Evolutionary conservation across 2,888 invertebrate species (phyloP), one percentile per base, ranked within the genome.

Genomic region (Drosophila parthenogenetica): DNA sequence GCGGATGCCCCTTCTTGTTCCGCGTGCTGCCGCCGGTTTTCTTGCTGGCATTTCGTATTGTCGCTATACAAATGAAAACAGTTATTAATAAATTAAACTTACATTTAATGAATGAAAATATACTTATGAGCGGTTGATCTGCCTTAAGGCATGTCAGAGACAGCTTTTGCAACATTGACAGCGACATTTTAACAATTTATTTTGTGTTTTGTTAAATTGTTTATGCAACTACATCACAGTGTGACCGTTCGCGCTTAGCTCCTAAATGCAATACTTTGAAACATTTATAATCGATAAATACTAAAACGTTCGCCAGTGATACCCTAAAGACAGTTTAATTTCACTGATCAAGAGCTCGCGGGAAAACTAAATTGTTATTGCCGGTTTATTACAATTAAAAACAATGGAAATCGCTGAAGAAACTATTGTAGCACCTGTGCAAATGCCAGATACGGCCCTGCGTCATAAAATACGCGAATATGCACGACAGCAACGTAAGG

Each of bases 1-100:
- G 94, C 0, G 94, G 93, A 89, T 95, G 95, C 14, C 94, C 94
- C 80, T 94, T 94, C 0, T 93, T 94, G 88, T 96, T 96, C 74
- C 94, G 94, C 10, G 96, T 95, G 92, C 95, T 96, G 1, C 95
- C 94, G 53, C 95, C 94, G 13, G 95, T 93, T 90, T 97, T 97
- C 89, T 96, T 97, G 86, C 96, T 95, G 0, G 96, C 96, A 90
- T 94, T 92, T 77, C 96, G 89, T 35, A 92, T 78, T n/a, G 85
- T 85, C 17, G 84, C 91, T 91, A 19, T 0, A 11, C 4, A 5
- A 10, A 0, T 8, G 13, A 39, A 40, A n/a, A 40, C 2, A 19
- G 7, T n/a, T 13, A 13, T 53, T 32, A 13, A 1, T 16, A 5
- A 17, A 17, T 37, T 4, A 35, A 16, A 0, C 0, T 13, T 1